These are phyloP conservation scores for Elephantulus edwardii DNA, from an alignment of 2,113 vertebrate species.

Conservation along the genomic window DNA sequence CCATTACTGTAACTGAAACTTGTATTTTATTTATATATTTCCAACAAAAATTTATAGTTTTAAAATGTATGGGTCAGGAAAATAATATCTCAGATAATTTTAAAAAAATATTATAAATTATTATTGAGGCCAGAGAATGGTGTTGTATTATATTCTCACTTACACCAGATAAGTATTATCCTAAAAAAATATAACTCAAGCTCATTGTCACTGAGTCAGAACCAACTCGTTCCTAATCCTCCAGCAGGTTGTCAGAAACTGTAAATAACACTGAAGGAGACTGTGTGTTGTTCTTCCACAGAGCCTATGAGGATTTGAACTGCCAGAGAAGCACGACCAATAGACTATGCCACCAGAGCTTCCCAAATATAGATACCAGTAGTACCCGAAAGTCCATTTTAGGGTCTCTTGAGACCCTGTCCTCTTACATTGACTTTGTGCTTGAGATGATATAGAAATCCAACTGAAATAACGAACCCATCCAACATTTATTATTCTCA, in stretches of 20 bases:
- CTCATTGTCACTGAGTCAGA: no score
- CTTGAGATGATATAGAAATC: neutral
- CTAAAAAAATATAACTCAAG: neutral
- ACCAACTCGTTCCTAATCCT: no score
- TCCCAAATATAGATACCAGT: neutral
- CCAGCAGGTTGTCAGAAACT: no score
- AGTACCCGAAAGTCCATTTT: neutral
- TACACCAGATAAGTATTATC: neutral
- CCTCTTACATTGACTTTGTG: neutral
- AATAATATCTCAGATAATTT: neutral
- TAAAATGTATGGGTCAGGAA: neutral
- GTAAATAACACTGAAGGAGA: no score
- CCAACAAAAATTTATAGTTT: neutral
- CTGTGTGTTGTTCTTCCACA: no score
- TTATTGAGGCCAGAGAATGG: neutral
- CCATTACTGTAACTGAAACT: constrained; percentile 6
- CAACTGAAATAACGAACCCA: neutral
- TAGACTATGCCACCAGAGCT: no score
- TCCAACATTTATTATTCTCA: neutral
- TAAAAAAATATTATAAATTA: neutral
- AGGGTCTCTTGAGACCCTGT: neutral
- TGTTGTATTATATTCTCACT: neutral
- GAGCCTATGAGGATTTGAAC: no score
- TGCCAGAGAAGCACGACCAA: no score
- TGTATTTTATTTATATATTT: neutral